A percentile compares a stretch with the other conserved stretches of the same genome.
These are phyloP conservation scores for Neopelma chrysocephalum DNA, from an alignment of 2,797 vertebrate species.

Conservation along the genomic window DNA sequence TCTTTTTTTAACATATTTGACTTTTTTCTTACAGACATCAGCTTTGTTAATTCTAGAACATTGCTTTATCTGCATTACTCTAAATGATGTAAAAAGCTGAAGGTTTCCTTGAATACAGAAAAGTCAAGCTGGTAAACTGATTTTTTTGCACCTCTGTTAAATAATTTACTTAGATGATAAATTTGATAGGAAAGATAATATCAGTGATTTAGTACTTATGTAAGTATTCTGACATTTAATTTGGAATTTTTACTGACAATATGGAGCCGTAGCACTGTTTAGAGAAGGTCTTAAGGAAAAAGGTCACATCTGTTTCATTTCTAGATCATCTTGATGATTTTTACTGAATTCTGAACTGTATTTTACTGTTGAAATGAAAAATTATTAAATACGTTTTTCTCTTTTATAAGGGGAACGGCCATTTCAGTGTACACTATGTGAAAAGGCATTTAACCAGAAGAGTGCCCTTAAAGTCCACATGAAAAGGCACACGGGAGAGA, in stretches of 20 bases:
- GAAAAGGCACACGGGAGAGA: constrained; percentile 97
- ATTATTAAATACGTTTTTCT: not conserved
- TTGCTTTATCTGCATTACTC: not conserved
- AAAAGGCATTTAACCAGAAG: constrained; percentile 99
- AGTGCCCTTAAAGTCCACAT: constrained; percentile 96
- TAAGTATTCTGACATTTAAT: not conserved
- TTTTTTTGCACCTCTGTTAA: not conserved
- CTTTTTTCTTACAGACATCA: not conserved
- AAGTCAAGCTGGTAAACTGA: not conserved
- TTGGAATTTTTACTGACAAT: not conserved
- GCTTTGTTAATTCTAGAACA: not conserved
- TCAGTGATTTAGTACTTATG: not conserved
- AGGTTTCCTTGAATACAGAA: not conserved
- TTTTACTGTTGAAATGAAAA: not conserved
- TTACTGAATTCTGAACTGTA: not conserved
- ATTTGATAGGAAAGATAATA: not conserved
- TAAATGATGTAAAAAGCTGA: not conserved
- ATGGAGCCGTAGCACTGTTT: not conserved
- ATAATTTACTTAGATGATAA: not conserved
- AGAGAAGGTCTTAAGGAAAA: not conserved
- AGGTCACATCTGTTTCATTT: not conserved
- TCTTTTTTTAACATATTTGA: not conserved
- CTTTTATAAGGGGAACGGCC: constrained; percentile 88
- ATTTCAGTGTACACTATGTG: constrained; percentile 90
- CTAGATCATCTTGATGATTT: not conserved